phyloP scores from a whole-genome alignment of 2,888 invertebrate genomes.

The Xylophagus ater region DNA sequence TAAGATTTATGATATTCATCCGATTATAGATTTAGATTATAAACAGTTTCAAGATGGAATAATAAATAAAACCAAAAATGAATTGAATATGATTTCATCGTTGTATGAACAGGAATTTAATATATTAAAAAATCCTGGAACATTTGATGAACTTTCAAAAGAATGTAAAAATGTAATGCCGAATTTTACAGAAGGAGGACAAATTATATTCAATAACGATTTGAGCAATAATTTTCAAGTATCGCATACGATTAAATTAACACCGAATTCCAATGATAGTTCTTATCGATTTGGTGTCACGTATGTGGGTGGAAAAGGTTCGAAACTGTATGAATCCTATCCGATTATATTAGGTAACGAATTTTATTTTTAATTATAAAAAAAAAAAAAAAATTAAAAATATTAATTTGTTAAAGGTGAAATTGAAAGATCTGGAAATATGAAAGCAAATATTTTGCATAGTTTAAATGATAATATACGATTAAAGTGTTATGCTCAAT shows the following conservation, averaged over 20 bases:
- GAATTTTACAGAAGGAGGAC: slow-evolving; percentile 9
- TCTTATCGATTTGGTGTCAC: slow-evolving; percentile 13
- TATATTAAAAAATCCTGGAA: slow-evolving; percentile 13
- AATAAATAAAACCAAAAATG: too few relatives aligned
- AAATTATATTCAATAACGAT: slow-evolving; percentile 6
- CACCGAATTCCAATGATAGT: slow-evolving; percentile 7
- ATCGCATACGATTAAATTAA: slow-evolving; percentile 10
- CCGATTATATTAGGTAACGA: slow-evolving; percentile 12
- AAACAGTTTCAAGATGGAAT: neutral
- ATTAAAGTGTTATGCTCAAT: slow-evolving; percentile 11
- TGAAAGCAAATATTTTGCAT: slow-evolving; percentile 14
- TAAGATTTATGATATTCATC: too few relatives aligned
- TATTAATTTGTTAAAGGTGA: slow-evolving; percentile 9
- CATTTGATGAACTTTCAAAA: slow-evolving; percentile 13
- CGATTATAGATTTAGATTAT: slow-evolving; percentile 5
- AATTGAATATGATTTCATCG: too few relatives aligned
- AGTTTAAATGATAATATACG: slow-evolving; percentile 8
- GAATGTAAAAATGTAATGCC: slow-evolving; percentile 14
- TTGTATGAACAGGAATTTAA: slow-evolving; percentile 5
- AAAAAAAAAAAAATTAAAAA: neutral
- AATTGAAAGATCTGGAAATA: slow-evolving; percentile 10
- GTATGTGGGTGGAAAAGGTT: slow-evolving; percentile 10
- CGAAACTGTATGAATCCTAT: slow-evolving; percentile 8
- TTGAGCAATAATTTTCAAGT: slow-evolving; percentile 14
- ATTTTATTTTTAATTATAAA: neutral